Conservation (phyloP, 1,140 invertebrate species). For the Triops longicaudatus region DNA sequence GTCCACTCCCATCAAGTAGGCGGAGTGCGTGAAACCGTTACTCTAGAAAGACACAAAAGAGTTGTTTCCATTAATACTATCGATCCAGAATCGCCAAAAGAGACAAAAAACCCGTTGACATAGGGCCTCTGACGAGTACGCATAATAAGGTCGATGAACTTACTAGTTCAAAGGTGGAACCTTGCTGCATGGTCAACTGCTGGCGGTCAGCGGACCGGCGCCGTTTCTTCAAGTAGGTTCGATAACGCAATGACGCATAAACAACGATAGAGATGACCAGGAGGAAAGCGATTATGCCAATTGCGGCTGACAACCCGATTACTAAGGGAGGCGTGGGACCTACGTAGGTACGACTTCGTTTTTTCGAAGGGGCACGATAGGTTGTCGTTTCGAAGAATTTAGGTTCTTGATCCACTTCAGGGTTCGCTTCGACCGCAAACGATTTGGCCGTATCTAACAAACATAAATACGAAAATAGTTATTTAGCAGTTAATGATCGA, state of each 20-base stretch:
- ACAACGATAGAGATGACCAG: slow-evolving; percentile 49
- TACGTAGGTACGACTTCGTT: slow-evolving; percentile 17
- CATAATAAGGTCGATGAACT: slow-evolving; percentile 29
- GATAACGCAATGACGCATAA: slow-evolving; percentile 49
- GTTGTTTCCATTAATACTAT: not conserved
- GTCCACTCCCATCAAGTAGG: slow-evolving; percentile 59
- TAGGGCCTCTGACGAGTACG: not conserved
- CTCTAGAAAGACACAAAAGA: slow-evolving; percentile 44
- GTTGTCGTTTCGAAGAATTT: slow-evolving; percentile 18
- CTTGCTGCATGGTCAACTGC: slow-evolving; percentile 54
- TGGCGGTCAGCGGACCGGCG: slow-evolving; percentile 49
- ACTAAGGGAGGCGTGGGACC: slow-evolving; percentile 36
- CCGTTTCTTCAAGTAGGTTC: slow-evolving; percentile 40
- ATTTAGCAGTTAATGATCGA: not conserved
- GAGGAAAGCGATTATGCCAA: slow-evolving; percentile 50
- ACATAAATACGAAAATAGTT: not conserved
- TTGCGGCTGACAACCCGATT: slow-evolving; percentile 49
- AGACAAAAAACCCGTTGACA: not conserved
- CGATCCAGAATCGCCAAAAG: not conserved
- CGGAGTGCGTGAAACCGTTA: slow-evolving; percentile 46
- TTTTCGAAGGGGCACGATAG: not conserved
- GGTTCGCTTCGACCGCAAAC: not conserved
- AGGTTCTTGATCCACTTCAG: not conserved
- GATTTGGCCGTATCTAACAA: no score
- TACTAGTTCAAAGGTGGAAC: slow-evolving; percentile 46